These are phyloP conservation scores for Semotilus atromaculatus DNA, from an alignment of 2,797 vertebrate genomes.

Conservation along the genomic window DNA sequence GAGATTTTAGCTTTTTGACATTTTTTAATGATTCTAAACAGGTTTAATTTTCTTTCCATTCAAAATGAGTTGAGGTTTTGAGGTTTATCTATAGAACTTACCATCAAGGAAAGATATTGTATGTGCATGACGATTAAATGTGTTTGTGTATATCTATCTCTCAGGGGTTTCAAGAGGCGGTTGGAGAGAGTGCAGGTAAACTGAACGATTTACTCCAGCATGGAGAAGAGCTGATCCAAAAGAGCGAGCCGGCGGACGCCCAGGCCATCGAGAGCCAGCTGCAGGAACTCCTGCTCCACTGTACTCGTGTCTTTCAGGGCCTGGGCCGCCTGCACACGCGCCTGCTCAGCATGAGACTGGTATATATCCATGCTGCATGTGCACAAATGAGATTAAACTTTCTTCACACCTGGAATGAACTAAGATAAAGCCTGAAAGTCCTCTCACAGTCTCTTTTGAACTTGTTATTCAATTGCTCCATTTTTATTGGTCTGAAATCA, in stretches of 20 bases:
- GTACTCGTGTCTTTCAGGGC: constrained; percentile 74
- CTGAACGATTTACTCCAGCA: constrained; percentile 76
- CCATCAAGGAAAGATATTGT: not conserved
- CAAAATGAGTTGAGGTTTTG: not conserved
- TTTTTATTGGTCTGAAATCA: constrained; percentile 9
- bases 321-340: constrained; percentile 79
- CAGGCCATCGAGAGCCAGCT: constrained; percentile 76
- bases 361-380: constrained; percentile 58
- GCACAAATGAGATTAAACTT: constrained; percentile 9
- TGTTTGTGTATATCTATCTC: not conserved
- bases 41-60: not conserved
- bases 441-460: not conserved
- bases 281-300: constrained; percentile 76
- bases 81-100: not conserved
- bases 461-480: not conserved
- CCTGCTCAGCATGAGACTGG: constrained; percentile 86
- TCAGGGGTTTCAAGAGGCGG: constrained; percentile 77
- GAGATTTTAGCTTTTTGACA: not conserved
- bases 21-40: not conserved
- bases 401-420: not conserved
- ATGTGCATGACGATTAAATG: not conserved
- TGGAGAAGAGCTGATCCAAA: constrained; percentile 80
- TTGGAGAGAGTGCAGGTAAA: constrained; percentile 73
- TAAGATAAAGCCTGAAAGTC: not conserved
- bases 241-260: constrained; percentile 70